phyloP scores from a whole-genome alignment of 37 sponge, comb jelly and placozoan genomes.

The Bolinopsis microptera region DNA sequence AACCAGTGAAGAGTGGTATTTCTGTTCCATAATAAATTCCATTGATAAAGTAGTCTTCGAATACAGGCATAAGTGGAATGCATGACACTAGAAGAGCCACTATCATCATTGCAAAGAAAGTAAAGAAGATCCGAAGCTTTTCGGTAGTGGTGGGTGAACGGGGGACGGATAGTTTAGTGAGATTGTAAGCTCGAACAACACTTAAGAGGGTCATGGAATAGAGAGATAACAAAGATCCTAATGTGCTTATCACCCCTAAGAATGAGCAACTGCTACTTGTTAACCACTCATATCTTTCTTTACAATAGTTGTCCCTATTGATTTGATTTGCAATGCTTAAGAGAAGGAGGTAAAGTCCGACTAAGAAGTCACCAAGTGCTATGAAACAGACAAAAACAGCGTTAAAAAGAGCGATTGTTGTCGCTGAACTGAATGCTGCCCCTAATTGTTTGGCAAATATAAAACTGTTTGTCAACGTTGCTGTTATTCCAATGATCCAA shows the following conservation, averaged over 20 bases:
- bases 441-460: background rate
- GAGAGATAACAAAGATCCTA: conserved; percentile 1
- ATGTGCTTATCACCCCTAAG: conserved; percentile 5
- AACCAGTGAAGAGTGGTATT: background rate
- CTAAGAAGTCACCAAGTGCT: background rate
- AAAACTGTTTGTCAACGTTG: background rate
- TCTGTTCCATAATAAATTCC: conserved; percentile 27
- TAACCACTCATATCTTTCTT: background rate
- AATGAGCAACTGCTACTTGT: background rate
- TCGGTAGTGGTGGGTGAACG: background rate
- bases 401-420: background rate
- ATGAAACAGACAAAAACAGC: conserved; percentile 22
- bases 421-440: background rate
- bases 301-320: background rate
- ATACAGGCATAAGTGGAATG: background rate
- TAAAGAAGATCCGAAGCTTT: background rate
- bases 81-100: background rate
- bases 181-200: conserved; percentile 28
- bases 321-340: background rate
- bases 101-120: background rate
- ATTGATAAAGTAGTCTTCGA: conserved; percentile 15
- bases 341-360: background rate
- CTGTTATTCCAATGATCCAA: background rate
- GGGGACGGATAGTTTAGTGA: background rate
- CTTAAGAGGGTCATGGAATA: conserved; percentile 8